A percentile compares a stretch with the other conserved stretches of the same genome.
Evolutionary conservation across 2,797 vertebrate species (phyloP).

Genomic region (Pagetopsis macropterus): DNA sequence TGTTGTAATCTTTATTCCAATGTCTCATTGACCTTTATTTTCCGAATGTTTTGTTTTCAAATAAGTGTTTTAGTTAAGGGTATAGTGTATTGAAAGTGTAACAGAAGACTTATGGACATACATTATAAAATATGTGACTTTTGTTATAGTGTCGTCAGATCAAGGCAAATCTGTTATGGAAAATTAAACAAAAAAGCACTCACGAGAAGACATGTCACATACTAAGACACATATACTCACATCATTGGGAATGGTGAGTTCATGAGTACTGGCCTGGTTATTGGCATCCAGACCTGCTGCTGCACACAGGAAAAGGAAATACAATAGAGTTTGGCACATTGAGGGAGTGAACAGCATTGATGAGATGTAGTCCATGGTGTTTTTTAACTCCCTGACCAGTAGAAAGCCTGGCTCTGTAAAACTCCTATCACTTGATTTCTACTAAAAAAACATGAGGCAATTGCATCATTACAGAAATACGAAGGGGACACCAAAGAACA

Average conservation of each 20-base stretch:
- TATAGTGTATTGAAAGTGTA: neutral
- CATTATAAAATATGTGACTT: conserved; percentile 1
- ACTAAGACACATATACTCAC: conserved; percentile 85
- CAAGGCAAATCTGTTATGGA: conserved; percentile 9
- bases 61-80: neutral
- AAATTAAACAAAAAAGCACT: neutral
- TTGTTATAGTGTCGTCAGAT: neutral
- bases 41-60: neutral
- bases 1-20: neutral
- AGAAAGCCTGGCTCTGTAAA: conserved; percentile 29
- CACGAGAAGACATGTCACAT: neutral
- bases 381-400: conserved; percentile 16
- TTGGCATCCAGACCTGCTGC: conserved; percentile 96
- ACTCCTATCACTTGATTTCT: neutral
- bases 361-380: conserved; percentile 31
- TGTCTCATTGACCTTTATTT: conserved; percentile 6
- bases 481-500: conserved; percentile 50
- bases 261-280: conserved; percentile 98
- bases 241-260: conserved; percentile 99
- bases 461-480: conserved; percentile 26
- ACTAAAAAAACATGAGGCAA: neutral
- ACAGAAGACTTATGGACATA: neutral
- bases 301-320: conserved; percentile 66
- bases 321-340: conserved; percentile 72
- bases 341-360: conserved; percentile 39